Evolutionary conservation across 2,797 vertebrate genomes (phyloP), one percentile per base, ranked within the genome.

Genomic region (Xiphophorus birchmanni): DNA sequence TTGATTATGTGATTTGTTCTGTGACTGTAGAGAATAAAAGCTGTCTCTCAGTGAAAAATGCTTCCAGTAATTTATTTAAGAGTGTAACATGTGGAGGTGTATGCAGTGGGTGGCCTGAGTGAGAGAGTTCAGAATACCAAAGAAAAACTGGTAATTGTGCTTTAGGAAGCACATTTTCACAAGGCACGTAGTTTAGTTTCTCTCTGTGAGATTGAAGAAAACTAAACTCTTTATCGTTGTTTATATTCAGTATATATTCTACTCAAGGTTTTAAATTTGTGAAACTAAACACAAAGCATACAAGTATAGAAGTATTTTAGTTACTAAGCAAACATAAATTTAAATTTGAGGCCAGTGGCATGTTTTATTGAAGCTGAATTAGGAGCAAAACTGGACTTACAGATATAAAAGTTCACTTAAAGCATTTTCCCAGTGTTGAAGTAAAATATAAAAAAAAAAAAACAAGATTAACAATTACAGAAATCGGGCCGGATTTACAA

Each of bases 41-140:
- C 60, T 63, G 50, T 9, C 17, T 77, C 48, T 75, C 37, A 73
- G 63, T 52, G 74, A 37, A 56, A 73, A 79, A 50, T 50, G 52
- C 29, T 78, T 56, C 74, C 75, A 78, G 73, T 81, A 26, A 73
- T 67, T 77, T 76, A 11, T 42, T 74, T 79, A 32, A 37, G 65
- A 78, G 80, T 54, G 48, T 32, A 60, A 40, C 37, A 8, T 79
- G 77, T 76, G 77, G 58, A 85, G 83, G 77, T 85, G 77, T 52
- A 58, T 42, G 71, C 32, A 54, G 80, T 85, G 77, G 77, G 73
- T 32, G 76, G 54, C 35, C 50, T 74, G 79, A 73, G 75, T 77
- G 76, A 74, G 67, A 35, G 50, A n/a, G 44, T 58, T 75, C 72
- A 54, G 54, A 81, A 76, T 45, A 44, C 77, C 17, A 58, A 45